phyloP scores from a whole-genome alignment of 2,113 vertebrate species.

The Vidua macroura region DNA sequence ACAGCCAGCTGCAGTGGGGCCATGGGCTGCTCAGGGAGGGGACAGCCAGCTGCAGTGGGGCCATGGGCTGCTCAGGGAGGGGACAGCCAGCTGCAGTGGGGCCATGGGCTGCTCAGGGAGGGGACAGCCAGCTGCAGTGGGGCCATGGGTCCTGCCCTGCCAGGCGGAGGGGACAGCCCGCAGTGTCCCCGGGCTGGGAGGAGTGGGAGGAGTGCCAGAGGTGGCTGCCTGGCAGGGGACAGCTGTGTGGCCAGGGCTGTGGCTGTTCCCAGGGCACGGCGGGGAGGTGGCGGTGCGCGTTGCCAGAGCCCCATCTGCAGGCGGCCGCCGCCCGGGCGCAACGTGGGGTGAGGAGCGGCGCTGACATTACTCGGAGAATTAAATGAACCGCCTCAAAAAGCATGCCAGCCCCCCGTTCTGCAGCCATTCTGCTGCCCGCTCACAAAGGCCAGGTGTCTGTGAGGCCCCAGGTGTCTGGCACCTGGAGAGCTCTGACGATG shows the following conservation, averaged over 20 bases:
- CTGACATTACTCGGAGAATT: fast-evolving
- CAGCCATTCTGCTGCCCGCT: fast-evolving
- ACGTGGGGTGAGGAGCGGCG: fast-evolving
- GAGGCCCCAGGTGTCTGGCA: fast-evolving
- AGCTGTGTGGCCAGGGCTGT: not conserved
- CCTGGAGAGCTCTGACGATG: not conserved
- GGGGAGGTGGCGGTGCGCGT: not conserved
- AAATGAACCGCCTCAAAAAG: fast-evolving
- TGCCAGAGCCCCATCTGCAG: not conserved
- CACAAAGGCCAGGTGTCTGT: fast-evolving
- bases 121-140: too few species aligned
- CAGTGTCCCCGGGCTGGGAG: not conserved
- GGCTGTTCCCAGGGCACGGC: not conserved
- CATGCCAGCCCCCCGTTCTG: fast-evolving
- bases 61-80: too few species aligned
- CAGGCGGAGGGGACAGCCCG: too few species aligned
- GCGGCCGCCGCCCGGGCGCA: not conserved
- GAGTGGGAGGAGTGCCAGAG: not conserved
- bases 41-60: too few species aligned
- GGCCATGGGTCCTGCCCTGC: too few species aligned
- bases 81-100: not conserved
- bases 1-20: not conserved
- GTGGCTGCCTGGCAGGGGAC: not conserved
- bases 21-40: too few species aligned
- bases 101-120: too few species aligned